Percentiles rank a stretch among this genome's conserved stretches.
phyloP scores from a whole-genome alignment of 2,113 vertebrate species.

The Serilophus lunatus region DNA sequence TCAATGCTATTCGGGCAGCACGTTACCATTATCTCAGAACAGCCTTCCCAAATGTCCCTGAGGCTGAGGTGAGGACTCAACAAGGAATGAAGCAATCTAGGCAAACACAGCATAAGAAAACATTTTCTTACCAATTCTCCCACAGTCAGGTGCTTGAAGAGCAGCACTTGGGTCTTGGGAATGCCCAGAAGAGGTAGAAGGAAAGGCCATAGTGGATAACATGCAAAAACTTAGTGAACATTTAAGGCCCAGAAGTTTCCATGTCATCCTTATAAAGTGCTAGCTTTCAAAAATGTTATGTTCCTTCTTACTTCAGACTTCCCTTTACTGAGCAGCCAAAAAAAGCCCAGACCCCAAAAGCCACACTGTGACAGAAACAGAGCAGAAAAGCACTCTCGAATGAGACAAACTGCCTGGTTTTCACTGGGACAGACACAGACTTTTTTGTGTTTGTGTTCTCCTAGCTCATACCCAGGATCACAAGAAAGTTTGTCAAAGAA shows the following conservation, averaged over 20 bases:
- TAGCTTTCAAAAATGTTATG: background rate
- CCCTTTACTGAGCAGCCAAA: background rate
- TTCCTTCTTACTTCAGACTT: constrained; percentile 40
- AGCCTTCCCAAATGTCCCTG: constrained; percentile 79
- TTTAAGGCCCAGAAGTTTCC: background rate
- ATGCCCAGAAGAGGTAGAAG: background rate
- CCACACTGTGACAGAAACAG: constrained; percentile 2
- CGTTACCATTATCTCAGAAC: constrained; percentile 86
- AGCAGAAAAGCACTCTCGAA: background rate
- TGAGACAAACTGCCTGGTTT: background rate
- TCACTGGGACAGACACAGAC: background rate
- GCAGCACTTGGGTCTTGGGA: background rate
- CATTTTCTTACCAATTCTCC: background rate
- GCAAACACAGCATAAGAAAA: background rate
- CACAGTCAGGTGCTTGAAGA: background rate
- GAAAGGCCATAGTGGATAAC: background rate
- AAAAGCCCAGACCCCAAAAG: background rate
- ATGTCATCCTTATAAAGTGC: background rate
- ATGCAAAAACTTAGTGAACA: background rate
- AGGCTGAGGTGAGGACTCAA: constrained; percentile 79
- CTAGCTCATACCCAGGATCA: constrained; percentile 85
- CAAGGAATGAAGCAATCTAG: background rate
- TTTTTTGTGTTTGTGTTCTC: background rate
- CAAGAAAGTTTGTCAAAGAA: constrained; percentile 82
- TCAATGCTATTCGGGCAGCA: constrained; percentile 86